Percentiles rank a stretch among this genome's conserved stretches.
Evolutionary conservation across 2,113 vertebrate species (phyloP).

Genomic region (Crotophaga sulcirostris): DNA sequence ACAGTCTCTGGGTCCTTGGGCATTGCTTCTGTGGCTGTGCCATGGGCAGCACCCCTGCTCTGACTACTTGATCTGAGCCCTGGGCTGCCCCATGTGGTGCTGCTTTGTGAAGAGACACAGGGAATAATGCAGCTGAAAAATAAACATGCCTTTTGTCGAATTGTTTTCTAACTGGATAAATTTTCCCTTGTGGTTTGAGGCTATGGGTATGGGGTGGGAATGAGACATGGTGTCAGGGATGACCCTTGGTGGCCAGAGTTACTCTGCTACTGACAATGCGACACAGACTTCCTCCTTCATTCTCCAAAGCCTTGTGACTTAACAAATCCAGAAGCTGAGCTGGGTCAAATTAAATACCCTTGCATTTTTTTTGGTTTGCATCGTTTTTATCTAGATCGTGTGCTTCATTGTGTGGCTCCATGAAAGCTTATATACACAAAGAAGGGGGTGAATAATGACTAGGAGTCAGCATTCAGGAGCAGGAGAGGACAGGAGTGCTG

Average conservation of each 20-base stretch:
- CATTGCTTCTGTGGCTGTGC: fast-evolving
- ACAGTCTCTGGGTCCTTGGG: fast-evolving
- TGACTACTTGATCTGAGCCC: neutral
- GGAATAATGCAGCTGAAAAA: neutral
- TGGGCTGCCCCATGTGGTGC: neutral
- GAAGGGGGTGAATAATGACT: neutral
- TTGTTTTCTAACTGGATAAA: neutral
- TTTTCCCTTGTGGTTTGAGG: fast-evolving
- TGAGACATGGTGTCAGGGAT: neutral
- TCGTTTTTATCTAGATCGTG: neutral
- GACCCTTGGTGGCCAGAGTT: fast-evolving
- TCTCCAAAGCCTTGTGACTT: neutral
- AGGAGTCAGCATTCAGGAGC: neutral
- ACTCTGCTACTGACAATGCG: neutral
- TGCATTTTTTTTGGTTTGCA: neutral
- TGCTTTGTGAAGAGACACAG: neutral
- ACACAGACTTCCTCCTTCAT: neutral
- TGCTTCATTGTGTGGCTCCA: neutral
- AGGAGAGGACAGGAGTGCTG: neutral
- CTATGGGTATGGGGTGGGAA: neutral
- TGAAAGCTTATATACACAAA: neutral
- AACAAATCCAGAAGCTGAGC: neutral
- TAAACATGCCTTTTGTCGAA: neutral
- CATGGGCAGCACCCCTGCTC: neutral
- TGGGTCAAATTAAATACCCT: neutral